Base-by-base conservation (phyloP, 2,797 vertebrate genomes). In the Choloepus didactylus region DNA sequence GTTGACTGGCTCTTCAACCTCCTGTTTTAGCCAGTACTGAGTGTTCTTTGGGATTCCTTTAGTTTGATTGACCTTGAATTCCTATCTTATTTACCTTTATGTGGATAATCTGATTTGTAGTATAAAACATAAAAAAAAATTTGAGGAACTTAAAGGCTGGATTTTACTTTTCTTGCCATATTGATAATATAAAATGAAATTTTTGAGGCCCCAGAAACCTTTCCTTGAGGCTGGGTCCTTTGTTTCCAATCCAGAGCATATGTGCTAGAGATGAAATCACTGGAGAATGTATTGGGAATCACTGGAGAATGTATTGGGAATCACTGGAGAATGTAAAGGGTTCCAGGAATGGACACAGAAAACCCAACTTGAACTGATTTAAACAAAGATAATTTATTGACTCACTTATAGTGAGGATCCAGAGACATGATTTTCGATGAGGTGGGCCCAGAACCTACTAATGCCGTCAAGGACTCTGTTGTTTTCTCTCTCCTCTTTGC, bases 101-200 rank as follows among this genome's bases (percentile, higher is more conserved):
- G 21, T 90, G 21, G 73, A 89, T 87, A 77, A 25, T 31, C 10
- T 92, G 46, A 73, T 81, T 91, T 83, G 9, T 73, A 18, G 12
- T 75, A 23, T 90, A 94, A 91, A 83, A 60, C 16, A 38, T 35
- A 35, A 6, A 76, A 89, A 75, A 27, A 82, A 82, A 64, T 91
- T 79, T 67, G 11, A 83, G 35, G 49, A 72, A 83, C 18, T 5
- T 0, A 27, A 89, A 35, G 25, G 27, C 14, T 73, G 31, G 5
- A 25, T 96, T 69, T 82, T 76, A 87, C 51, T 91, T 94, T 95
- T 72, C 56, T 77, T 89, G 6, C 1, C 29, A 27, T 76, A n/a
- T 67, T 94, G 19, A 76, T 75, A 67, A 69, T 82, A 60, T 86
- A 76, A 21, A 77, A 29, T 64, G 62, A 35, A 85, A 84, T 64